Conservation (phyloP, 2,888 invertebrate genomes). For the Xanthorhoe spadicearia region DNA sequence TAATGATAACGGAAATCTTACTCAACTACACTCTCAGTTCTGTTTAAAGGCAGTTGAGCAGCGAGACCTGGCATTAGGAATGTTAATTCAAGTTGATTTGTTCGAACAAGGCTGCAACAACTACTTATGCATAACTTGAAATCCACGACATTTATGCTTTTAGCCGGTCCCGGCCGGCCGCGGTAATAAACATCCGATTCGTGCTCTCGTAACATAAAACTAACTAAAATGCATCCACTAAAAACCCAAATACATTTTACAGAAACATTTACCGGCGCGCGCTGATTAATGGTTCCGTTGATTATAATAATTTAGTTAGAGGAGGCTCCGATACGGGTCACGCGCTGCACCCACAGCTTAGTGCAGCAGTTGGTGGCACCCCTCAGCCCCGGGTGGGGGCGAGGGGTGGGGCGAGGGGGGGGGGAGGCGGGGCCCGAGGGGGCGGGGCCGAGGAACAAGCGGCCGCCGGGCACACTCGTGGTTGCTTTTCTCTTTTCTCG, state of each 20-base stretch:
- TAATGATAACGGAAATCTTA: too few relatives aligned
- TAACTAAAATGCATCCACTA: conserved; percentile 14
- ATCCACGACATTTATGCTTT: background rate
- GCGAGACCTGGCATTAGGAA: background rate
- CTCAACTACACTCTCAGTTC: too few relatives aligned
- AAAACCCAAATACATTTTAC: conserved; percentile 24
- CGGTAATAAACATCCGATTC: conserved; percentile 17
- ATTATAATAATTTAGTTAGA: conserved; percentile 30
- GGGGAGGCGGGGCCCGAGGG: conserved; percentile 38
- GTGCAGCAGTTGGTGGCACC: conserved; percentile 8
- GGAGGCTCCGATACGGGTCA: conserved; percentile 31
- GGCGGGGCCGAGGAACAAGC: conserved; percentile 13
- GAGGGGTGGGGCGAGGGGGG: conserved; percentile 19
- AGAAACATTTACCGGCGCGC: conserved; percentile 21
- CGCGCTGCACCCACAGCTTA: conserved; percentile 25
- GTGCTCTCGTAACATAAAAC: conserved; percentile 22
- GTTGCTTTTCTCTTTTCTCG: conserved; percentile 40
- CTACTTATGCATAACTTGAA: background rate
- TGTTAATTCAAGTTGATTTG: background rate
- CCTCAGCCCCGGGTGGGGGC: conserved; percentile 15
- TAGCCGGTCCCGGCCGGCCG: background rate
- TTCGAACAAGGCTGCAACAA: background rate
- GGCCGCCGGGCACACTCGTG: background rate
- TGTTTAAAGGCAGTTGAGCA: background rate
- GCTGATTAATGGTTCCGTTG: conserved; percentile 31